phyloP scores from a whole-genome alignment of 2,113 vertebrate genomes.

The Sprattus sprattus region DNA sequence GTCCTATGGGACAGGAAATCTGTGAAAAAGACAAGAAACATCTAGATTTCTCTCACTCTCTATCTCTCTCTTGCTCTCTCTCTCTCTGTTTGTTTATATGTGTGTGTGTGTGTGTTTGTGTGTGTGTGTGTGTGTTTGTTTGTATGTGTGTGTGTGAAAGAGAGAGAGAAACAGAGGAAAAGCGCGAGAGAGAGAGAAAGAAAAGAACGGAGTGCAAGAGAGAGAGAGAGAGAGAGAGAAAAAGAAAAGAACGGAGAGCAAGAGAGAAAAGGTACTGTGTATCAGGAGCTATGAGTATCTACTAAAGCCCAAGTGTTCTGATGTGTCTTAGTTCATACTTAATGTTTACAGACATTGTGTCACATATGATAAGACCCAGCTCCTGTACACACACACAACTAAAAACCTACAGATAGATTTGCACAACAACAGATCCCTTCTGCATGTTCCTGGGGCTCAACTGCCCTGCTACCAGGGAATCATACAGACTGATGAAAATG shows the following conservation, averaged over 20 bases:
- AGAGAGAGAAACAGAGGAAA: neutral
- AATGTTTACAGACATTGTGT: neutral
- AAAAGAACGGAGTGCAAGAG: neutral
- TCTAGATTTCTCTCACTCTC: neutral
- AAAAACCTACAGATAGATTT: no score
- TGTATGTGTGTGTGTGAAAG: neutral
- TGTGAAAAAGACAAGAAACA: neutral
- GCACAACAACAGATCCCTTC: neutral
- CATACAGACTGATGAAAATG: neutral
- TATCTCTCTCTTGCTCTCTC: no score
- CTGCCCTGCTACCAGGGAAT: no score
- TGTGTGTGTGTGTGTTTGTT: neutral
- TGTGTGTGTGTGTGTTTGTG: neutral
- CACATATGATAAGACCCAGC: neutral
- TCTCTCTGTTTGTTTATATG: slow-evolving; percentile 31
- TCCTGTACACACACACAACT: neutral
- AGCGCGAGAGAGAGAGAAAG: neutral
- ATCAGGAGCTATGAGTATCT: no score
- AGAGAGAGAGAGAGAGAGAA: neutral
- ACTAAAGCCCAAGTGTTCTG: no score
- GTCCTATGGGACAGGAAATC: neutral
- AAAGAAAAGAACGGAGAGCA: neutral
- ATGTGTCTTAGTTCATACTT: neutral
- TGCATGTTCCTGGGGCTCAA: neutral
- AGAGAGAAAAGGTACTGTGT: neutral